A percentile compares a stretch with the other conserved stretches of the same genome.
phyloP scores from a whole-genome alignment of 2,113 vertebrate genomes.

The Callospermophilus lateralis region DNA sequence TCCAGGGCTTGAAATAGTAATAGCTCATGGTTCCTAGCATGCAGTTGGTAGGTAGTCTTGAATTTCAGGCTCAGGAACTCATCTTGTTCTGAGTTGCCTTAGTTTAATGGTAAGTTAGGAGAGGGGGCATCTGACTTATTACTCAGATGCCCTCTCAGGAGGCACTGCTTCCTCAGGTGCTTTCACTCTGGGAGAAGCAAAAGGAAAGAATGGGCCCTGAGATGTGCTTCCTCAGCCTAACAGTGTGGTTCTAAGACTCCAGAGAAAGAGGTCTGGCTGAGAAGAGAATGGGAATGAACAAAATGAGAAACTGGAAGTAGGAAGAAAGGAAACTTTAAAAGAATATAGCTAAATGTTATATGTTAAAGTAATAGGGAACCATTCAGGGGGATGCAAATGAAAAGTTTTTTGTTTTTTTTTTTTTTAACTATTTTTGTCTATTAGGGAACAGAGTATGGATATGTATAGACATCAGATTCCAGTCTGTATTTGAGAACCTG shows the following conservation, averaged over 20 bases:
- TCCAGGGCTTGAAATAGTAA: background rate
- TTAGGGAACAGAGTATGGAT: background rate
- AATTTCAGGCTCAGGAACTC: background rate
- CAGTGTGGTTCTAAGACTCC: background rate
- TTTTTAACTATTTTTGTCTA: conserved; percentile 9
- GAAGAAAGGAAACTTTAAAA: background rate
- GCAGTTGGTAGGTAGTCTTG: background rate
- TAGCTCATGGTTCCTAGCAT: background rate
- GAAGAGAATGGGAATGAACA: background rate
- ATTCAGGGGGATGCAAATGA: background rate
- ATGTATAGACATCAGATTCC: background rate
- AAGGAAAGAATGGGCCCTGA: background rate
- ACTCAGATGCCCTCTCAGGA: background rate
- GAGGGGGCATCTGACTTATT: background rate
- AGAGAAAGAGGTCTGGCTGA: background rate
- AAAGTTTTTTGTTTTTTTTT: background rate
- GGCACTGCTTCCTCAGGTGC: background rate
- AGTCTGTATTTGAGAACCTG: background rate
- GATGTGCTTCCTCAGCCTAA: background rate
- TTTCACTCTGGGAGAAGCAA: background rate
- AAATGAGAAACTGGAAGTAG: background rate
- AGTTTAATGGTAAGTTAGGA: background rate
- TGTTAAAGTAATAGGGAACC: background rate
- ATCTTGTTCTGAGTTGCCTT: background rate
- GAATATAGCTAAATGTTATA: background rate